A percentile compares a stretch with the other conserved stretches of the same genome.
Conservation (phyloP, 2,888 invertebrate species). For the Ferdinandea cuprea region DNA sequence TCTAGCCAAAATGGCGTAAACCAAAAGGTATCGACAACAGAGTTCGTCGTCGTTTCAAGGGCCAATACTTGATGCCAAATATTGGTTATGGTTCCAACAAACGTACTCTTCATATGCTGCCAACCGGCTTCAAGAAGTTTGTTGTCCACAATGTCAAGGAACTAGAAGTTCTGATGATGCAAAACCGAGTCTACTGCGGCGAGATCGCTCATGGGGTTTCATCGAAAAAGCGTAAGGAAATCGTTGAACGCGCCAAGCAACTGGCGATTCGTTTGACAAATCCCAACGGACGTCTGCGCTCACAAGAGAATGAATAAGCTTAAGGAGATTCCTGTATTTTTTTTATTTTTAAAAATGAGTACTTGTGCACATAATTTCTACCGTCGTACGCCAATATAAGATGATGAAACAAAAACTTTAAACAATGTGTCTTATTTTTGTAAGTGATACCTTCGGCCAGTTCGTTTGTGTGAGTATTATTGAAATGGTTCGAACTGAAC, state of each 20-base stretch:
- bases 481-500: too few relatives aligned
- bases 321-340: conserved; percentile 77
- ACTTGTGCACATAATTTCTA: conserved; percentile 37
- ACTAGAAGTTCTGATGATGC: conserved; percentile 99
- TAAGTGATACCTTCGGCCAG: neutral
- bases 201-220: conserved; percentile 99
- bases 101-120: conserved; percentile 97
- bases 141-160: conserved; percentile 95
- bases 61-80: conserved; percentile 99
- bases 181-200: conserved; percentile 97
- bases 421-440: conserved; percentile 16
- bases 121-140: conserved; percentile 98
- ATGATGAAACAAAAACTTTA: conserved; percentile 46
- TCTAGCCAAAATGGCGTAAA: conserved; percentile 98
- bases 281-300: conserved; percentile 96
- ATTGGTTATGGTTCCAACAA: conserved; percentile 99
- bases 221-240: conserved; percentile 97
- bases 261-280: conserved; percentile 98
- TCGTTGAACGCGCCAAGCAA: conserved; percentile 98
- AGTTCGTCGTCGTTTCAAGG: conserved; percentile 99
- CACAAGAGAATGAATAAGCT: conserved; percentile 98
- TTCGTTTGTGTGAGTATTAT: too few relatives aligned
- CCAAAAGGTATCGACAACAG: conserved; percentile 99
- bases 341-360: conserved; percentile 68
- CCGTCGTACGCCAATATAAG: conserved; percentile 47